Evolutionary conservation across 2,888 invertebrate species (phyloP).

Genomic region (Gonocerus acuteangulatus): DNA sequence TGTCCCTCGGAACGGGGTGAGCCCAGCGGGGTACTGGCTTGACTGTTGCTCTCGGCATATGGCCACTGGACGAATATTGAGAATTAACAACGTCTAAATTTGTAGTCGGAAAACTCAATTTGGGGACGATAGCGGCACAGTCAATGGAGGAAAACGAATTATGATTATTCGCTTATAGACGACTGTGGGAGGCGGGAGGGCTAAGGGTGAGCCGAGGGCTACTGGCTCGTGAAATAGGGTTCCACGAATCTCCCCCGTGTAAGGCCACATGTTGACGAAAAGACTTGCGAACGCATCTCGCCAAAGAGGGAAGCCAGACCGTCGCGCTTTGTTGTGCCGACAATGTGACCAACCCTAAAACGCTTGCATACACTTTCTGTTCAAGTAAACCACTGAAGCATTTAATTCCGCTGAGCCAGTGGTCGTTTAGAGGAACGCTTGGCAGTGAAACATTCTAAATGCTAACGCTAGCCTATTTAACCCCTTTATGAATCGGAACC

Average conservation of each 20-base stretch:
- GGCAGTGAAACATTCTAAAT: no score
- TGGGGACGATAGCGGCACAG: slow-evolving; percentile 19
- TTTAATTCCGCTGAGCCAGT: no score
- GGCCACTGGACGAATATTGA: slow-evolving; percentile 7
- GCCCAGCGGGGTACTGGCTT: slow-evolving; percentile 10
- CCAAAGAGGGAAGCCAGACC: no score
- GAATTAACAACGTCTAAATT: slow-evolving; percentile 23
- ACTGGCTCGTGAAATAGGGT: slow-evolving; percentile 24
- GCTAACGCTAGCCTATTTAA: no score
- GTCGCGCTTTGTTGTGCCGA: no score
- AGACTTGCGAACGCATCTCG: no score
- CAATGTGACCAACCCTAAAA: no score
- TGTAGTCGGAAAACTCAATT: slow-evolving; percentile 22
- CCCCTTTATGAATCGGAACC: no score
- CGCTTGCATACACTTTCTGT: no score
- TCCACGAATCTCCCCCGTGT: not conserved
- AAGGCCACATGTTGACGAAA: slow-evolving; percentile 14
- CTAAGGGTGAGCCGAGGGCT: not conserved
- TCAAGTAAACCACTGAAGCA: no score
- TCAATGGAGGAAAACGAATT: slow-evolving; percentile 24
- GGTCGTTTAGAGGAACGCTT: no score
- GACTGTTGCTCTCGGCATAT: slow-evolving; percentile 25
- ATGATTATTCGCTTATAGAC: slow-evolving; percentile 21
- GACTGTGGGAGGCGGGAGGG: not conserved
- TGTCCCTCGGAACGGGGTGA: not conserved